A percentile compares a stretch with the other conserved stretches of the same genome.
These are phyloP conservation scores for Octonoba sinensis DNA, from an alignment of 2,888 invertebrate genomes.

Conservation along the genomic window DNA sequence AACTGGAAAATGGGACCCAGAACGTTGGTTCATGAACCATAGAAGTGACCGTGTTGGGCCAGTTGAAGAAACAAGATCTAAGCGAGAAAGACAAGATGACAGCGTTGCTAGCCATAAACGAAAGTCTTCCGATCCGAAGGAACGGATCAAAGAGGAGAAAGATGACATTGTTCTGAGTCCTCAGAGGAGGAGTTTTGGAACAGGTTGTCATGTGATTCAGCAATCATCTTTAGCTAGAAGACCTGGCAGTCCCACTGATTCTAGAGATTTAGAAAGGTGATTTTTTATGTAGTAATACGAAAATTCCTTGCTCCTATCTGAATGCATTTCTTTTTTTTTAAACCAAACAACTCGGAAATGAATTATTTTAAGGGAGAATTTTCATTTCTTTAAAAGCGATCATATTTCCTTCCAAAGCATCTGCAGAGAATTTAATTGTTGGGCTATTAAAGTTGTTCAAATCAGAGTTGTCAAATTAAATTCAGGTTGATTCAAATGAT, in stretches of 20 bases:
- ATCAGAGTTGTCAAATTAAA: too few relatives aligned
- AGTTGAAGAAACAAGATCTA: conserved; percentile 65
- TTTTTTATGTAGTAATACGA: background rate
- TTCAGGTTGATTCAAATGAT: too few relatives aligned
- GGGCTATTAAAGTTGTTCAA: too few relatives aligned
- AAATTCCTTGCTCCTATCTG: background rate
- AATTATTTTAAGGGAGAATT: too few relatives aligned
- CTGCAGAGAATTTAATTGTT: too few relatives aligned
- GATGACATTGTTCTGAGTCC: conserved; percentile 88
- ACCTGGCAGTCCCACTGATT: conserved; percentile 66
- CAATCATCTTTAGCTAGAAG: conserved; percentile 66
- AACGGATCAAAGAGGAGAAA: conserved; percentile 84
- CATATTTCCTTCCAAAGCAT: too few relatives aligned
- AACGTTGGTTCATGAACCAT: conserved; percentile 64
- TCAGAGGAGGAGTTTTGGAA: conserved; percentile 87
- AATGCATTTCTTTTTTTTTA: background rate
- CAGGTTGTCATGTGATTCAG: conserved; percentile 84
- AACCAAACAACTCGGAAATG: background rate
- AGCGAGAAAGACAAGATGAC: conserved; percentile 68
- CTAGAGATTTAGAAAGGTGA: conserved; percentile 64
- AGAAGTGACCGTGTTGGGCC: conserved; percentile 68
- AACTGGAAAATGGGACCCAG: conserved; percentile 64
- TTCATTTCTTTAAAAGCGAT: too few relatives aligned
- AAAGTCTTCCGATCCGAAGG: conserved; percentile 72
- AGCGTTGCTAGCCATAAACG: conserved; percentile 67